Conservation (phyloP, 2,113 vertebrate genomes). For the Irena cyanogastra region DNA sequence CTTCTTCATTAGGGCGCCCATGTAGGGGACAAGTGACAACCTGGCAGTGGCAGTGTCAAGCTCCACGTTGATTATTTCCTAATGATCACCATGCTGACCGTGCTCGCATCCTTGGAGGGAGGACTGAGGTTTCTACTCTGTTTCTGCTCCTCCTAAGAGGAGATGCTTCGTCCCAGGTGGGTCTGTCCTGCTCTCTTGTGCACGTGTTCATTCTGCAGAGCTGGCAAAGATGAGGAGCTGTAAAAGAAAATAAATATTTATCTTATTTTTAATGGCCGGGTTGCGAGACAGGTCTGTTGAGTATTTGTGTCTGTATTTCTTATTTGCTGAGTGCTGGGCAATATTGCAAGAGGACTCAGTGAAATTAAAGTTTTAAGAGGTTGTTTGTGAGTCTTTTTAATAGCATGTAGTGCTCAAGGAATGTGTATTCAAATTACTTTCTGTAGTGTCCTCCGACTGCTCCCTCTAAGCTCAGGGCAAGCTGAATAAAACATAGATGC, state of each 20-base stretch:
- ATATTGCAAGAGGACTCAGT: neutral
- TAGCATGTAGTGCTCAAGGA: neutral
- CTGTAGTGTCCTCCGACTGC: neutral
- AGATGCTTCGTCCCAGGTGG: rapidly evolving
- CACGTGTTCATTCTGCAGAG: neutral
- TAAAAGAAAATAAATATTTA: neutral
- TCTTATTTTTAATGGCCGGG: neutral
- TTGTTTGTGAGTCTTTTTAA: neutral
- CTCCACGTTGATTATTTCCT: neutral
- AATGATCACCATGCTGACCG: rapidly evolving
- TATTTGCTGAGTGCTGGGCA: neutral
- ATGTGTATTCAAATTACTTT: neutral
- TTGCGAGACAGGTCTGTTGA: neutral
- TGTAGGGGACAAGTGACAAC: neutral
- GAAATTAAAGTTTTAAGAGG: neutral
- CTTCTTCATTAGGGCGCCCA: neutral
- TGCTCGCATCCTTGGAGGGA: neutral
- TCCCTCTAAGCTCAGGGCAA: neutral
- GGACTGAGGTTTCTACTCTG: neutral
- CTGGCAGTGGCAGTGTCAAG: neutral
- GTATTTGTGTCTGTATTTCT: neutral
- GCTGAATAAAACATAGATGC: neutral
- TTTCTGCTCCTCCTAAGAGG: neutral
- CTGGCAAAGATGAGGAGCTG: neutral
- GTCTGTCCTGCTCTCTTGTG: neutral